A percentile compares a stretch with the other conserved stretches of the same genome.
Evolutionary conservation across 1,140 invertebrate species (phyloP).

Genomic region (Archegozetes longisetosus): DNA sequence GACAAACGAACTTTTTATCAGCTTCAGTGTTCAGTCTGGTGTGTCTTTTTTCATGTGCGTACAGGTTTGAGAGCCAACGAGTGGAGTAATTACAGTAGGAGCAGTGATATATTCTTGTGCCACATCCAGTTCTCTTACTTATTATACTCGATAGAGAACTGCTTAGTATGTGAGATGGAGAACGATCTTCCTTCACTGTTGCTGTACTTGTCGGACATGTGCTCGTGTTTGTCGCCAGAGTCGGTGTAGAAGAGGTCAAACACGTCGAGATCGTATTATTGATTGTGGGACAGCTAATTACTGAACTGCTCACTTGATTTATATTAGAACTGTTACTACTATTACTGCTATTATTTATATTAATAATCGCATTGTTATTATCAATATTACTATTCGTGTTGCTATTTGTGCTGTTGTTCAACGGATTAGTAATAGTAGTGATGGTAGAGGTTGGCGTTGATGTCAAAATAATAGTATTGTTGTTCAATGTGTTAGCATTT

Average conservation of each 20-base stretch:
- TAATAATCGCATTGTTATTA: not conserved
- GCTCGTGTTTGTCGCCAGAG: conserved; percentile 5
- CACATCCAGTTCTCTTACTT: conserved; percentile 27
- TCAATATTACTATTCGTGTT: not conserved
- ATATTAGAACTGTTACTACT: not conserved
- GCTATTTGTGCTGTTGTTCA: not conserved
- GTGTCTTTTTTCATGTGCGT: conserved; percentile 74
- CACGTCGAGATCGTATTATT: not conserved
- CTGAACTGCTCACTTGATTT: not conserved
- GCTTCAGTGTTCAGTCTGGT: conserved; percentile 28
- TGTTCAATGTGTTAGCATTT: not conserved
- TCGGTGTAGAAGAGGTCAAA: not conserved
- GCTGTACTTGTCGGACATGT: not conserved
- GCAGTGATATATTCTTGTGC: conserved; percentile 55
- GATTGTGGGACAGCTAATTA: not conserved
- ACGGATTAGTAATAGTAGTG: not conserved
- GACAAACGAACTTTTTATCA: conserved; percentile 24
- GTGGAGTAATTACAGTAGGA: conserved; percentile 76
- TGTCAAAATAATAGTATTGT: not conserved
- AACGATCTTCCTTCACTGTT: conserved; percentile 6
- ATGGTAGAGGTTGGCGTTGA: not conserved
- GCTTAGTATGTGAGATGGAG: not conserved
- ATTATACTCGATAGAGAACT: conserved; percentile 15
- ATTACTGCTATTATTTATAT: not conserved
- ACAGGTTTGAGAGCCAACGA: conserved; percentile 66